Conservation (phyloP, 2,888 invertebrate species). For the Tetrapedia diversipes region DNA sequence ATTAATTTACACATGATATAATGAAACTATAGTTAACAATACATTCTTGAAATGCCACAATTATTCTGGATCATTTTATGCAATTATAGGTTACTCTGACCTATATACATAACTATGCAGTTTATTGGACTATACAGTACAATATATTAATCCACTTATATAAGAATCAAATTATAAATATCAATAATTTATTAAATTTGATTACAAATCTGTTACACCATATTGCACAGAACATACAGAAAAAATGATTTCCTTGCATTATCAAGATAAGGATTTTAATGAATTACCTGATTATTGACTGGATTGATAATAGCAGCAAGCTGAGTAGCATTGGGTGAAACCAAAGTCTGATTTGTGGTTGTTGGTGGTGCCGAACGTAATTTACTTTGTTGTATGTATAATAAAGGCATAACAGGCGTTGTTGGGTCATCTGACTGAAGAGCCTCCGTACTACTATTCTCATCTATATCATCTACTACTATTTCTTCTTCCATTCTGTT, state of each 20-base stretch:
- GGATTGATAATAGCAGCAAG: constrained; percentile 78
- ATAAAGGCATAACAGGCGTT: constrained; percentile 78
- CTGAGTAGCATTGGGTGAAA: constrained; percentile 74
- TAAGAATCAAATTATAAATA: constrained; percentile 46
- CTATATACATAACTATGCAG: constrained; percentile 40
- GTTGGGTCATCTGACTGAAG: constrained; percentile 67
- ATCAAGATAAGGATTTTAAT: constrained; percentile 20
- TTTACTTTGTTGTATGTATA: constrained; percentile 80
- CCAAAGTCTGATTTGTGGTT: constrained; percentile 73
- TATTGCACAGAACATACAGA: background rate
- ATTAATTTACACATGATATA: constrained; percentile 35
- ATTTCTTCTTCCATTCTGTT: constrained; percentile 80
- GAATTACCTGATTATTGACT: constrained; percentile 76
- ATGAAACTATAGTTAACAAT: constrained; percentile 21
- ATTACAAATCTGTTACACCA: background rate
- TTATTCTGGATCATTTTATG: constrained; percentile 28
- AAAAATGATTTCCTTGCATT: background rate
- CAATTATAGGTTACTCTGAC: constrained; percentile 59
- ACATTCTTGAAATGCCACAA: constrained; percentile 4
- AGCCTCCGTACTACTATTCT: constrained; percentile 69
- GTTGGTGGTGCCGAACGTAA: constrained; percentile 71
- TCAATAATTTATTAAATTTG: constrained; percentile 15
- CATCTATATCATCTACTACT: constrained; percentile 75
- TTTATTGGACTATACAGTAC: constrained; percentile 29
- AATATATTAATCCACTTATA: constrained; percentile 48